phyloP scores from a whole-genome alignment of 2,113 vertebrate genomes.

The Phyllopteryx taeniolatus region DNA sequence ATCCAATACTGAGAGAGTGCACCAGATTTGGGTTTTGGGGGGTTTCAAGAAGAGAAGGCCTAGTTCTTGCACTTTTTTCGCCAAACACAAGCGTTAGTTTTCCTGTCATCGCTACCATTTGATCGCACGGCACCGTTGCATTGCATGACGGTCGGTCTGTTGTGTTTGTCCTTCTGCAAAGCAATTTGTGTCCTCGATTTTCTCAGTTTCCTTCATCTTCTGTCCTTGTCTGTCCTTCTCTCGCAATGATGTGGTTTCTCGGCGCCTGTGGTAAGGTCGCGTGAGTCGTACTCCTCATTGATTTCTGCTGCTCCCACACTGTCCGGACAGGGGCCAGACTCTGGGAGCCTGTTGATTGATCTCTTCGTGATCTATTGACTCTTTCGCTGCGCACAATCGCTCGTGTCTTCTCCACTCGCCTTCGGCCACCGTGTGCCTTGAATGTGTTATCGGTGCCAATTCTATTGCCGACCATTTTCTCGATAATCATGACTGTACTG shows the following conservation, averaged over 20 bases:
- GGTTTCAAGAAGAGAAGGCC: background rate
- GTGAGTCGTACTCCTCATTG: constrained; percentile 61
- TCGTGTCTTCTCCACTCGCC: constrained; percentile 7
- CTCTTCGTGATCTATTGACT: constrained; percentile 36
- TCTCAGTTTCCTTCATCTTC: background rate
- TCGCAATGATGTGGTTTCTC: constrained; percentile 43
- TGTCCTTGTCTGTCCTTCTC: background rate
- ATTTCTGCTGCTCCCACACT: constrained; percentile 44
- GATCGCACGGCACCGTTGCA: too few relatives aligned
- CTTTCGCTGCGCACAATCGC: background rate
- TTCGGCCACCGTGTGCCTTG: constrained; percentile 11
- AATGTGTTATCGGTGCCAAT: background rate
- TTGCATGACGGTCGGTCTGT: too few relatives aligned
- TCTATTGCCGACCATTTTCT: background rate
- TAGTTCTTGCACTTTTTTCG: constrained; percentile 13
- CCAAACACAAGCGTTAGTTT: constrained; percentile 33
- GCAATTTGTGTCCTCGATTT: constrained; percentile 4
- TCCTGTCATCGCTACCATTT: background rate
- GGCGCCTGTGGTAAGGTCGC: constrained; percentile 51
- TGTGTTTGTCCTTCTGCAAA: background rate
- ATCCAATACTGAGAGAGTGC: background rate
- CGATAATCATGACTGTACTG: background rate
- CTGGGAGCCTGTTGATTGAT: constrained; percentile 64
- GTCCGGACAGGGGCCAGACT: constrained; percentile 30
- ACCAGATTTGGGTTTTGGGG: background rate